A percentile compares a stretch with the other conserved stretches of the same genome.
Evolutionary conservation across 2,113 vertebrate genomes (phyloP).

Genomic region (Chroicocephalus ridibundus): DNA sequence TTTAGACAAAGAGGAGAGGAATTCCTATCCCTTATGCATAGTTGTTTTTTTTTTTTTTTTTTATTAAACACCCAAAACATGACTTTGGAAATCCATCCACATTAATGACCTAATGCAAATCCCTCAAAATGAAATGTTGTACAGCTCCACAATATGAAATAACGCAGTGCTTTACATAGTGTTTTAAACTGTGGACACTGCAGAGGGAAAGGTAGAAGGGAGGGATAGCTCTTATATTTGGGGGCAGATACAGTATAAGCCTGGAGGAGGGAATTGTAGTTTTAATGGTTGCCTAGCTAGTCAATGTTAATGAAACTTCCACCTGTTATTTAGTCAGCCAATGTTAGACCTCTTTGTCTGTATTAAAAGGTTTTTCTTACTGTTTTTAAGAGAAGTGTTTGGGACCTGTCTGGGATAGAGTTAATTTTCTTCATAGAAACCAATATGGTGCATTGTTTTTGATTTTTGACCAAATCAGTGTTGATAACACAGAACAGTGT

Average conservation of each 20-base stretch:
- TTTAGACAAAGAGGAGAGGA: neutral
- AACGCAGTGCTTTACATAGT: neutral
- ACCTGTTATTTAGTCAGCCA: neutral
- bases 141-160: neutral
- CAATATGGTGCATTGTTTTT: neutral
- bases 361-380: neutral
- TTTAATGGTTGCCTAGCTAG: neutral
- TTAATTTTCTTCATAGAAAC: neutral
- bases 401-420: neutral
- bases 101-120: neutral
- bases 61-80: neutral
- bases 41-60: neutral
- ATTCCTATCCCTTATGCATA: rapidly evolving
- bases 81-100: neutral
- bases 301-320: neutral
- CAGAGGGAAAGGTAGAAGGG: neutral
- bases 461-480: neutral
- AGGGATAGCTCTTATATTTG: neutral
- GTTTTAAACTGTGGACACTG: neutral
- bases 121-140: neutral
- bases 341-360: neutral
- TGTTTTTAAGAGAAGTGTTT: neutral
- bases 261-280: neutral
- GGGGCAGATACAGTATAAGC: neutral
- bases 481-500: neutral